Conservation (phyloP, 2,113 vertebrate genomes). For the Recurvirostra avosetta region DNA sequence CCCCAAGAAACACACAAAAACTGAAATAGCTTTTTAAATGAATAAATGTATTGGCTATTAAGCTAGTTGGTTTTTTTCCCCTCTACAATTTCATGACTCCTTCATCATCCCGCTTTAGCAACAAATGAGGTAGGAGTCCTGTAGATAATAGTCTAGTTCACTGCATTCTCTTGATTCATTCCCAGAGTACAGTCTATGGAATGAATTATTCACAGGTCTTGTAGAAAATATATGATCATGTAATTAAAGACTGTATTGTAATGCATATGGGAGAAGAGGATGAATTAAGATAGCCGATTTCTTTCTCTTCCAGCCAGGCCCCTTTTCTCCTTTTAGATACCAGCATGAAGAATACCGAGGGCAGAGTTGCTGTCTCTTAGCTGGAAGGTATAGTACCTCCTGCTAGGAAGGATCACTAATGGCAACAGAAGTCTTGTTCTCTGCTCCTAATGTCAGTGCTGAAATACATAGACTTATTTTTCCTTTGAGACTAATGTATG, state of each 20-base stretch:
- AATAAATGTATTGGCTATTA: background rate
- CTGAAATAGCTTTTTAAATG: background rate
- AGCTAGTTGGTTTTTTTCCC: background rate
- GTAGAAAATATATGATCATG: background rate
- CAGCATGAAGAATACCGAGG: background rate
- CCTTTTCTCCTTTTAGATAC: background rate
- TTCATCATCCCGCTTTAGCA: conserved; percentile 13
- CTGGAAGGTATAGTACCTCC: background rate
- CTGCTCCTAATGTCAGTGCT: background rate
- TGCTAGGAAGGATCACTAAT: background rate
- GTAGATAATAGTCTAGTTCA: background rate
- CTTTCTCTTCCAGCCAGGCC: background rate
- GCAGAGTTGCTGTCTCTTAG: background rate
- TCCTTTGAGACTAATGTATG: background rate
- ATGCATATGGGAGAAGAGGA: background rate
- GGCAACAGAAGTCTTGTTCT: background rate
- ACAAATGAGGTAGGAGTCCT: conserved; percentile 6
- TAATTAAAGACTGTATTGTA: conserved; percentile 43
- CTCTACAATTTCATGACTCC: background rate
- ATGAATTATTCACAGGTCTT: conserved; percentile 16
- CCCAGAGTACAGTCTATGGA: background rate
- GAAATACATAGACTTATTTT: background rate
- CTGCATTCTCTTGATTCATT: background rate
- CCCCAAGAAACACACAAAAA: background rate
- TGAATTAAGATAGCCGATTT: background rate